phyloP scores from a whole-genome alignment of 2,888 invertebrate genomes.

The Agrotis exclamationis region DNA sequence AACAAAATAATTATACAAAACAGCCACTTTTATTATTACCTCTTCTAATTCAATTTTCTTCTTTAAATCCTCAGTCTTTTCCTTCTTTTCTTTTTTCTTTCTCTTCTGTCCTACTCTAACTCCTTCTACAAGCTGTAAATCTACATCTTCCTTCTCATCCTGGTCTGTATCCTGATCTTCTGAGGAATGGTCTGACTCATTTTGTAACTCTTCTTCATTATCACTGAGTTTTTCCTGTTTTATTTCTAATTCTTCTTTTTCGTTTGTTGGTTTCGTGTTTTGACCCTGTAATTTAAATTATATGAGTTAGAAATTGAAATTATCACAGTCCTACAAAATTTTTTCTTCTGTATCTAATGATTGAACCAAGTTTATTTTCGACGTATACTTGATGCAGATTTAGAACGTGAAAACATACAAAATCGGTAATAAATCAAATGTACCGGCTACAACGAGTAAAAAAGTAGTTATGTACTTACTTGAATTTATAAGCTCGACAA shows the following conservation, averaged over 20 bases:
- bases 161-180: constrained; percentile 44
- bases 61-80: constrained; percentile 85
- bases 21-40: constrained; percentile 65
- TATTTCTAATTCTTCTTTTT: constrained; percentile 71
- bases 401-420: too few species aligned
- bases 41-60: constrained; percentile 86
- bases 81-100: constrained; percentile 85
- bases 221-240: constrained; percentile 72
- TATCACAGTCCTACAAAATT: too few species aligned
- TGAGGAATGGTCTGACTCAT: constrained; percentile 62
- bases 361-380: neutral
- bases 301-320: neutral
- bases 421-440: neutral
- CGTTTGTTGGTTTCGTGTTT: constrained; percentile 41
- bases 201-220: constrained; percentile 69
- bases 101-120: constrained; percentile 84
- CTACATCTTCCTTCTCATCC: constrained; percentile 64
- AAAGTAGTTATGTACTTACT: neutral
- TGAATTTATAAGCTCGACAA: neutral
- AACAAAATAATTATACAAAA: neutral
- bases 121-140: constrained; percentile 84
- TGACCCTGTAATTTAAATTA: constrained; percentile 18
- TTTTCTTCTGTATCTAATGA: neutral
- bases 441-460: neutral
- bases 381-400: neutral